Evolutionary conservation across 2,888 invertebrate species (phyloP).

Genomic region (Villa cingulata): DNA sequence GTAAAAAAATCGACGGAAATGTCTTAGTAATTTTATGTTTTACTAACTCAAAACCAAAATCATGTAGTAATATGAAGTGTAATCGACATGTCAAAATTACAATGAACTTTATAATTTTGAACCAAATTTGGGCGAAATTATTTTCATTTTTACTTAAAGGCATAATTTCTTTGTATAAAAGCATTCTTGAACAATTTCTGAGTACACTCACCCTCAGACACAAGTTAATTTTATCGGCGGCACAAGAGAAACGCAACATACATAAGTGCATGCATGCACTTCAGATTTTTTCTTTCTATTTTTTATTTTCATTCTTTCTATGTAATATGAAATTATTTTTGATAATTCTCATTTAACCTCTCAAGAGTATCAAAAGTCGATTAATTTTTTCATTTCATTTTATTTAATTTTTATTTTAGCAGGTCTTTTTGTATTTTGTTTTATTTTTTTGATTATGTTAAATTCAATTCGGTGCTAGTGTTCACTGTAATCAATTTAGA

Average conservation of each 20-base stretch:
- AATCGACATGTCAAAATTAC: conserved; percentile 3
- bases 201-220: background rate
- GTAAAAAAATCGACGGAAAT: background rate
- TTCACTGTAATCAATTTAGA: background rate
- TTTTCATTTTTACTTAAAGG: background rate
- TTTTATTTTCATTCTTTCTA: background rate
- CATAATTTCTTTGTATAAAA: background rate
- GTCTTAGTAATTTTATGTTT: conserved; percentile 3
- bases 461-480: background rate
- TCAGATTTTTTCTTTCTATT: background rate
- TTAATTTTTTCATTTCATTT: background rate
- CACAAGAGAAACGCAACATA: background rate
- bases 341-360: background rate
- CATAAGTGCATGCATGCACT: background rate
- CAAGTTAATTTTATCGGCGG: background rate
- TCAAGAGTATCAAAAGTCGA: background rate
- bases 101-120: background rate
- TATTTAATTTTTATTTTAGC: no score
- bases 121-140: background rate
- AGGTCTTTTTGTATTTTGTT: no score
- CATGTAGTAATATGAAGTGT: conserved; percentile 1
- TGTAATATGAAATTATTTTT: background rate
- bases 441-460: background rate
- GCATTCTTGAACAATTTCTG: background rate
- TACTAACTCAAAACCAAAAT: conserved; percentile 5